Base-by-base conservation (phyloP, 2,113 vertebrate species). In the Electrona antarctica region DNA sequence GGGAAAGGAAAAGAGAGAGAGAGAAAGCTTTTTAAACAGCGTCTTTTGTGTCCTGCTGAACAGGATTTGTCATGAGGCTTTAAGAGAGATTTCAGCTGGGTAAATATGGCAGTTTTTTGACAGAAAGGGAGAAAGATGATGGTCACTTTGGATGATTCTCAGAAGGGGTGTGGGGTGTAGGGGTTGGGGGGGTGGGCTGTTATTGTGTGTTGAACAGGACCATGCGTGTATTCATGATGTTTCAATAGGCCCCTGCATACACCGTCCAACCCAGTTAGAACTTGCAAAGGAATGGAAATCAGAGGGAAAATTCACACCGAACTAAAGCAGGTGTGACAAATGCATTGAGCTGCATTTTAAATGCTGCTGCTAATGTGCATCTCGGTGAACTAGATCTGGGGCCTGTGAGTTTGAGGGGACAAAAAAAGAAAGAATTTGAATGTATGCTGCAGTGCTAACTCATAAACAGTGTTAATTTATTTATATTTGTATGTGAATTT, bases 31-130 rank as follows among this genome's bases (percentile, higher is more conserved):
- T 88, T 89, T 64, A 88, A 85, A 90, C 89, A 89, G 82, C 88
- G 83, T 84, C 88, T 91, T 92, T 91, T 91, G 88, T 91, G 89
- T 91, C 81, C 79, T 62, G 47, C 85, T 67, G 84, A 90, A 92
- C 89, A 86, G 87, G 91, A 92, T 92, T 91, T 91, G 88, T 90
- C 88, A 90, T 71, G 77, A 91, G 83, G 88, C 91, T 92, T 92
- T 92, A 89, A 90, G 81, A 86, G 83, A 90, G 87, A 92, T 92
- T 92, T 89, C 87, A 86, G 80, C 74, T 2, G 83, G 78, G 85
- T 88, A 91, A 91, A 90, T 91, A 85, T 91, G 89, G 86, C 89
- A 89, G 82, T 86, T 88, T 77, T 88, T 77, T 89, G 89, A 91
- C 91, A 89, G 83, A 88, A 79, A 84, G 82, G 69, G 85, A 85